Conservation (phyloP, 2,888 invertebrate genomes). For the Mythimna loreyi region DNA sequence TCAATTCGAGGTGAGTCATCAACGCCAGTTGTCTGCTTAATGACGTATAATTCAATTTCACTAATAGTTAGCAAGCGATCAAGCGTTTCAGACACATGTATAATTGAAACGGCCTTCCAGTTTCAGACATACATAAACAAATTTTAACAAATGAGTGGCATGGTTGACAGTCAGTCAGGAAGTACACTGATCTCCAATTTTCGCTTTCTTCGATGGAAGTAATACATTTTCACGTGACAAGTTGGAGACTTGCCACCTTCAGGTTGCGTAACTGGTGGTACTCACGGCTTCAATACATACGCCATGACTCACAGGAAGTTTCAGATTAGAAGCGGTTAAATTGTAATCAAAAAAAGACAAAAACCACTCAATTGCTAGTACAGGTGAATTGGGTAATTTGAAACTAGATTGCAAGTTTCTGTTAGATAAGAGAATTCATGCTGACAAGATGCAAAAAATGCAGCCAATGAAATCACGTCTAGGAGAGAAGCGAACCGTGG, state of each 20-base stretch:
- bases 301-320: slow-evolving; percentile 76
- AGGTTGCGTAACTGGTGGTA: slow-evolving; percentile 74
- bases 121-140: slow-evolving; percentile 45
- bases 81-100: slow-evolving; percentile 68
- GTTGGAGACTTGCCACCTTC: slow-evolving; percentile 80
- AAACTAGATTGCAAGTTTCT: slow-evolving; percentile 79
- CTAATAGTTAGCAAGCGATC: slow-evolving; percentile 70
- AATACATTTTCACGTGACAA: slow-evolving; percentile 73
- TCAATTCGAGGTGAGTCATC: slow-evolving; percentile 69
- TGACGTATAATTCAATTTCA: slow-evolving; percentile 73
- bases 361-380: slow-evolving; percentile 72
- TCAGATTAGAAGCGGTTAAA: slow-evolving; percentile 68
- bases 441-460: slow-evolving; percentile 77
- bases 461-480: slow-evolving; percentile 84
- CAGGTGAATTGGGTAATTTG: slow-evolving; percentile 81
- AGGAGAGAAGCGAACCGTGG: slow-evolving; percentile 81
- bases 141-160: slow-evolving; percentile 61
- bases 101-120: slow-evolving; percentile 60
- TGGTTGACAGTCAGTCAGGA: slow-evolving; percentile 61
- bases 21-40: slow-evolving; percentile 61
- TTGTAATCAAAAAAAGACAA: slow-evolving; percentile 72
- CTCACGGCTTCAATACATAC: slow-evolving; percentile 64
- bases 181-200: slow-evolving; percentile 72
- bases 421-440: slow-evolving; percentile 79
- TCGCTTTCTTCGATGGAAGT: slow-evolving; percentile 78